These are phyloP conservation scores for Verasper variegatus DNA, from an alignment of 2,113 vertebrate genomes.

Conservation along the genomic window DNA sequence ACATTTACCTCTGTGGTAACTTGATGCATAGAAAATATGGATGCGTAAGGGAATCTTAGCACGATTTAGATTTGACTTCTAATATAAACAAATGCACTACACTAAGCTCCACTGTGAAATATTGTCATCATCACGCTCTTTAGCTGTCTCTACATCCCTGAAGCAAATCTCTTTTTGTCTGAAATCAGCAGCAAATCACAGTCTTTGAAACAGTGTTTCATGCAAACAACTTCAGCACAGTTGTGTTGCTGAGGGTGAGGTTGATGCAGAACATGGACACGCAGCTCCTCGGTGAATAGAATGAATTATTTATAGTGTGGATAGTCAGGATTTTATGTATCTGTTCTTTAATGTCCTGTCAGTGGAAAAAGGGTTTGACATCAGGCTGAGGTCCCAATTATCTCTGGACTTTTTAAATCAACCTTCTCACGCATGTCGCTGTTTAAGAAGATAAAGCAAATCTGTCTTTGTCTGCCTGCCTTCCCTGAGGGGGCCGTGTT, in stretches of 20 bases:
- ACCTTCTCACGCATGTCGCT: slow-evolving; percentile 47
- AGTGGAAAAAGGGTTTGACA: slow-evolving; percentile 6
- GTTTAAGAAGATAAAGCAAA: slow-evolving; percentile 55
- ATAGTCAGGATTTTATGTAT: background rate
- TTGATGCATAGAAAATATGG: background rate
- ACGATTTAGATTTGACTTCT: background rate
- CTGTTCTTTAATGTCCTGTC: background rate
- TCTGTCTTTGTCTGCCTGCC: slow-evolving; percentile 43
- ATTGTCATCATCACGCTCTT: background rate
- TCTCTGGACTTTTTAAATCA: slow-evolving; percentile 54
- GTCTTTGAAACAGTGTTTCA: slow-evolving; percentile 1
- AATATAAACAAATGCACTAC: background rate
- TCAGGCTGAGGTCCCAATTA: slow-evolving; percentile 46
- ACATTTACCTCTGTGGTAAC: background rate
- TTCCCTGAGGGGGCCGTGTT: slow-evolving; percentile 34
- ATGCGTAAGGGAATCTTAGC: background rate
- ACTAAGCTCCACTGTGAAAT: background rate
- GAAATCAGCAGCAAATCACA: background rate
- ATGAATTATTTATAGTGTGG: background rate
- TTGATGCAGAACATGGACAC: background rate
- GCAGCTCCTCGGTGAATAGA: background rate
- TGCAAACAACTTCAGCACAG: background rate
- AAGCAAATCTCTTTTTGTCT: slow-evolving; percentile 12
- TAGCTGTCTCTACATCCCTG: slow-evolving; percentile 4
- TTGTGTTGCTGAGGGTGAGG: too few species aligned